Conservation (phyloP, 2,797 vertebrate genomes). For the Aulostomus chinensis region DNA sequence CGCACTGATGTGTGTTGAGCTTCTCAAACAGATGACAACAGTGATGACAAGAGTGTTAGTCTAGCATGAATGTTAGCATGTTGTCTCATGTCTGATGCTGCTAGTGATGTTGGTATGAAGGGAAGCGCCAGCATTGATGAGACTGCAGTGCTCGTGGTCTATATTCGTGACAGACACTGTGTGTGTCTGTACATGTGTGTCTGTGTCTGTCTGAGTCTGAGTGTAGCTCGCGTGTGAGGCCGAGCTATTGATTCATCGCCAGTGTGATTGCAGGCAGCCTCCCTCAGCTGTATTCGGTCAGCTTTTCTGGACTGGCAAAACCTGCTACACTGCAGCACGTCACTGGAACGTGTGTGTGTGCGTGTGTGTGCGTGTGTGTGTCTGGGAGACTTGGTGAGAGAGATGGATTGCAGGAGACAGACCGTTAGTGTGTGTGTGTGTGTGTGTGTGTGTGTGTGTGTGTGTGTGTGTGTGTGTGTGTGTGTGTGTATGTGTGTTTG, state of each 20-base stretch:
- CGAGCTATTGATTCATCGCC: constrained; percentile 74
- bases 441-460: constrained; percentile 8
- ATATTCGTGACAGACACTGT: constrained; percentile 33
- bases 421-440: neutral
- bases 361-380: constrained; percentile 21
- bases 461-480: neutral
- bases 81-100: neutral
- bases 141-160: constrained; percentile 65
- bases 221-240: constrained; percentile 26
- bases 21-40: too few relatives aligned
- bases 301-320: constrained; percentile 32
- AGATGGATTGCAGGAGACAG: neutral
- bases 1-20: too few relatives aligned
- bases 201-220: constrained; percentile 5
- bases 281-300: constrained; percentile 41
- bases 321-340: constrained; percentile 47
- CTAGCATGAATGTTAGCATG: constrained; percentile 3
- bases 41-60: neutral
- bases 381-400: constrained; percentile 1
- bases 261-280: constrained; percentile 59
- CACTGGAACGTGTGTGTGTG: constrained; percentile 18
- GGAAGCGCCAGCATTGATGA: constrained; percentile 63
- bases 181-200: constrained; percentile 8
- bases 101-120: constrained; percentile 12
- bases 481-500: constrained; percentile 9